Evolutionary conservation across 2,113 vertebrate species (phyloP).

Genomic region (Amblyornis subalaris): DNA sequence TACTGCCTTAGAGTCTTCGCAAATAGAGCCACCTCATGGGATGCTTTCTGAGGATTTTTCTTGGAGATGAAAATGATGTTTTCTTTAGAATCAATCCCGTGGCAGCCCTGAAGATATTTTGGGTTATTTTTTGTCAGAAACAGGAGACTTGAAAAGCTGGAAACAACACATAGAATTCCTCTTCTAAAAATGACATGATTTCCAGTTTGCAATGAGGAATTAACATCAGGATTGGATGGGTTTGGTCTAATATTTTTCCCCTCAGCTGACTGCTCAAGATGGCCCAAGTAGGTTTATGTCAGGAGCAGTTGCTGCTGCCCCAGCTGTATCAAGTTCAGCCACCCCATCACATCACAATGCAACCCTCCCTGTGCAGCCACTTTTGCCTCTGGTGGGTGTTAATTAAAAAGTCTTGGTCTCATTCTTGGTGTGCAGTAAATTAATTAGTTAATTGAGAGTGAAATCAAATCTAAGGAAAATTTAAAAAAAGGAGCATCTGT

Average conservation of each 20-base stretch:
- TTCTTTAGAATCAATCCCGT: not conserved
- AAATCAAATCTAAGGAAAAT: not conserved
- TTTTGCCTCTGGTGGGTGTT: not conserved
- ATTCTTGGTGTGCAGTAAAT: not conserved
- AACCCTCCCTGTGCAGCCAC: rapidly evolving
- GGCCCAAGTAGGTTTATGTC: not conserved
- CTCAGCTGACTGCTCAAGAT: not conserved
- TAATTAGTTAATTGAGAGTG: not conserved
- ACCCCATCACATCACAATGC: rapidly evolving
- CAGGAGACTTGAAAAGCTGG: not conserved
- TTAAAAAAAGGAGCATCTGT: not conserved
- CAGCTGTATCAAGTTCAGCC: not conserved
- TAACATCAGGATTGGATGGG: not conserved
- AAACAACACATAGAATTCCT: not conserved
- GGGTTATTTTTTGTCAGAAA: not conserved
- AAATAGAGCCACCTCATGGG: not conserved
- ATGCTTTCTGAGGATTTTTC: not conserved
- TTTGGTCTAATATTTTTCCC: not conserved
- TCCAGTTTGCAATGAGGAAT: not conserved
- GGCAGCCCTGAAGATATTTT: not conserved
- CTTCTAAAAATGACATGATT: not conserved
- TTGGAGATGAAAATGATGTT: conserved; percentile 11
- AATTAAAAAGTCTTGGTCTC: not conserved
- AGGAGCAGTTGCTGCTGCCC: not conserved
- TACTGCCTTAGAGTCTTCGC: not conserved